Percentiles rank a stretch among this genome's conserved stretches.
phyloP scores from a whole-genome alignment of 1,140 invertebrate genomes.

The Caenorhabditis remanei region DNA sequence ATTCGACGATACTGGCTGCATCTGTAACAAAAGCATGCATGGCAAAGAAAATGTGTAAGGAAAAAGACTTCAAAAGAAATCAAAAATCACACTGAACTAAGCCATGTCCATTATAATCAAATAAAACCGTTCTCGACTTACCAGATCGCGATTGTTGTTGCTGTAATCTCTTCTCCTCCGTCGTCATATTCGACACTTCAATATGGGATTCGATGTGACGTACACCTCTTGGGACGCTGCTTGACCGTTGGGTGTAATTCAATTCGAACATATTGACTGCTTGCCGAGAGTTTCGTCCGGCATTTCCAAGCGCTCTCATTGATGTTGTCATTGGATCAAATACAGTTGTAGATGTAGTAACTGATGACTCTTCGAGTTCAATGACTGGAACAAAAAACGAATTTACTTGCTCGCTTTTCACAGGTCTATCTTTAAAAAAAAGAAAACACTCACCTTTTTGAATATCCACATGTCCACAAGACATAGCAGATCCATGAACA shows the following conservation, averaged over 20 bases:
- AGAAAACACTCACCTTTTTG: conserved; percentile 64
- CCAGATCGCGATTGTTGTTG: conserved; percentile 38
- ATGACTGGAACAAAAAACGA: background rate
- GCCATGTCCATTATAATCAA: conserved; percentile 46
- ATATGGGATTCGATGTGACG: conserved; percentile 61
- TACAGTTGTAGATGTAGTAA: conserved; percentile 14
- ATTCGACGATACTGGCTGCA: conserved; percentile 52
- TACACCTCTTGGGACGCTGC: conserved; percentile 61
- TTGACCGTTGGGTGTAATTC: conserved; percentile 62
- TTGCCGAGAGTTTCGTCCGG: conserved; percentile 10
- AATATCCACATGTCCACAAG: conserved; percentile 73
- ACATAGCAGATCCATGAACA: conserved; percentile 73
- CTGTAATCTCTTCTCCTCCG: conserved; percentile 11
- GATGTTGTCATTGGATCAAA: conserved; percentile 47
- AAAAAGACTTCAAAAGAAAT: conserved; percentile 55
- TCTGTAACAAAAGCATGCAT: conserved; percentile 52
- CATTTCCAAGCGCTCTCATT: conserved; percentile 43
- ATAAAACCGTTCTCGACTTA: background rate
- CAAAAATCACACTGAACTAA: conserved; percentile 49
- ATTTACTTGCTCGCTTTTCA: background rate
- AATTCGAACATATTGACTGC: conserved; percentile 56
- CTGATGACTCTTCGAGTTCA: conserved; percentile 9
- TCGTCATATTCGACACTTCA: conserved; percentile 51
- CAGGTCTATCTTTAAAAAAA: background rate
- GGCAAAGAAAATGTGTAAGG: conserved; percentile 36